Conservation (phyloP, 2,888 invertebrate genomes). For the Meiosimyza decipiens region DNA sequence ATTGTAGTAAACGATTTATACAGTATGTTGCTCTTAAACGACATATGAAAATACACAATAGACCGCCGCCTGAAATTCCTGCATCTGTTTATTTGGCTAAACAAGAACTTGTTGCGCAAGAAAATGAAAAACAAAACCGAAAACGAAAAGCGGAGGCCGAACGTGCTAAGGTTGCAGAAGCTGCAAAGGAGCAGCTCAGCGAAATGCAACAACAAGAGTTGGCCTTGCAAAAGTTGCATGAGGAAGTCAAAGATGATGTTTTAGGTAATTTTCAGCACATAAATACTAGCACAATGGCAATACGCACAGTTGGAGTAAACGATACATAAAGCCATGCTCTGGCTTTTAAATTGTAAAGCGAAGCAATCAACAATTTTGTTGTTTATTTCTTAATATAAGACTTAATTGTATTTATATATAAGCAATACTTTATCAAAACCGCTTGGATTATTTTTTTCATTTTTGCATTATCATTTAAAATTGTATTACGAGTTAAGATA, state of each 20-base stretch:
- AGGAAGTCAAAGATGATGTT: constrained; percentile 33
- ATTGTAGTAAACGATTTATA: constrained; percentile 62
- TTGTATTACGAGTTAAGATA: no score
- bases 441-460: no score
- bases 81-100: constrained; percentile 53
- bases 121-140: constrained; percentile 57
- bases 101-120: constrained; percentile 59
- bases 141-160: constrained; percentile 57
- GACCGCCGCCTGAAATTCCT: constrained; percentile 51
- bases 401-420: no score
- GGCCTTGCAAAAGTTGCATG: constrained; percentile 42
- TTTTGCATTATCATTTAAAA: no score
- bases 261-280: constrained; percentile 35
- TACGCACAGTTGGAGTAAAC: constrained; percentile 34
- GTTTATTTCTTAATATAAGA: no score
- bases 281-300: constrained; percentile 38
- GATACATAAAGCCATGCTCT: constrained; percentile 23
- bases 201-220: constrained; percentile 54
- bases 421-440: no score
- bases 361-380: background rate
- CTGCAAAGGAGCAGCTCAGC: constrained; percentile 57
- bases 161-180: constrained; percentile 58
- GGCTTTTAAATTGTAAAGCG: background rate
- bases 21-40: constrained; percentile 62
- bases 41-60: constrained; percentile 62